phyloP scores from a whole-genome alignment of 2,113 vertebrate genomes.

The Phodopus roborovskii region DNA sequence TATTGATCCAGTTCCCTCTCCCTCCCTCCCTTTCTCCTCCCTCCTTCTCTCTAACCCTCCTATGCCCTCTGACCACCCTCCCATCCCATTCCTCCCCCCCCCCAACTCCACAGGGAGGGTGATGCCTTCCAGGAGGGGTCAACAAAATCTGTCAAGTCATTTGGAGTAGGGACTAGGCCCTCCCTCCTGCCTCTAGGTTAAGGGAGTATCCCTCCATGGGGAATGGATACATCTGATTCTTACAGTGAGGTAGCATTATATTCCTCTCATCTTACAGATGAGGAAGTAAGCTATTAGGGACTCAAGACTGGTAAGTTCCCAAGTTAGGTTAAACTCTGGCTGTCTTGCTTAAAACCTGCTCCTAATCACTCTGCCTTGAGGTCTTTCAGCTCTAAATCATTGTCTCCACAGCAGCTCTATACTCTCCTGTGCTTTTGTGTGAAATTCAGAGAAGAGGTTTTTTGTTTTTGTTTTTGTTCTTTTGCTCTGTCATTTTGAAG shows the following conservation, averaged over 20 bases:
- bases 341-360: background rate
- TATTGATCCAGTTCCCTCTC: too few species aligned
- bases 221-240: background rate
- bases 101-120: too few species aligned
- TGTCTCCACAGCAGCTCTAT: background rate
- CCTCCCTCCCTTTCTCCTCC: too few species aligned
- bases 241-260: background rate
- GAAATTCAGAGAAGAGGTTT: background rate
- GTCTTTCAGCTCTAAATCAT: constrained; percentile 10
- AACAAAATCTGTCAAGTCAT: too few species aligned
- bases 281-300: background rate
- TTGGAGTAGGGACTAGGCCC: too few species aligned
- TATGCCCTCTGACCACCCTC: too few species aligned
- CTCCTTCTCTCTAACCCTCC: too few species aligned
- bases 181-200: too few species aligned
- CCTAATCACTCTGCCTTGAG: background rate
- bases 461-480: background rate
- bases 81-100: too few species aligned
- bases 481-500: background rate
- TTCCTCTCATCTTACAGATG: background rate
- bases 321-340: background rate
- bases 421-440: background rate
- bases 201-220: too few species aligned
- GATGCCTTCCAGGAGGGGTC: too few species aligned
- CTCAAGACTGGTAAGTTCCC: constrained; percentile 7